Evolutionary conservation across 2,113 vertebrate genomes (phyloP).

Genomic region (Eclectus roratus): DNA sequence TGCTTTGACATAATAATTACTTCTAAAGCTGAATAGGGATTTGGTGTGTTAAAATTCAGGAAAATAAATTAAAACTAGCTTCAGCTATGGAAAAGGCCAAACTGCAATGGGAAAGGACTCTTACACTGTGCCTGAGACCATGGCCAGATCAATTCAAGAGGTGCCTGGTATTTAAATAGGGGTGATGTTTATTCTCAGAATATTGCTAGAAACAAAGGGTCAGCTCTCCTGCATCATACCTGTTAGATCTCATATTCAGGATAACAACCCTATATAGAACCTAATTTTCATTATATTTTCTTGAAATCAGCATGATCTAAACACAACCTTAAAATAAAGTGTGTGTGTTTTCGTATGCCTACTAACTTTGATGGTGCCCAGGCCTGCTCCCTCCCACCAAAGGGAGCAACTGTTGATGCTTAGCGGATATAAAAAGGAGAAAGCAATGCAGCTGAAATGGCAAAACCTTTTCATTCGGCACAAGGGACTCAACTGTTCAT

Average conservation of each 20-base stretch:
- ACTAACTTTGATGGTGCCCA: neutral
- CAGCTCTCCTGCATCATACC: neutral
- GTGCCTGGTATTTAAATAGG: neutral
- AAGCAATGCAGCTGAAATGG: neutral
- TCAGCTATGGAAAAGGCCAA: neutral
- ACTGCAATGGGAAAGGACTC: neutral
- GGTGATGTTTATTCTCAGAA: neutral
- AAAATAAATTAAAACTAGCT: neutral
- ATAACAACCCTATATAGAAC: neutral
- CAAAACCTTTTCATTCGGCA: neutral
- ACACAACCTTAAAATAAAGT: neutral
- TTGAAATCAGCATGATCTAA: neutral
- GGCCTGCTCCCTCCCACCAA: neutral
- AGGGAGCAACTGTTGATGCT: neutral
- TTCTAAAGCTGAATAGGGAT: conserved; percentile 8
- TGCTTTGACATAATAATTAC: conserved; percentile 39
- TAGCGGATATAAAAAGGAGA: neutral
- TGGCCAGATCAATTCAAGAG: neutral
- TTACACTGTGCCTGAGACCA: too few species aligned
- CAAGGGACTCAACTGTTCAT: neutral
- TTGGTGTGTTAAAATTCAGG: neutral
- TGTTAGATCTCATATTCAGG: neutral
- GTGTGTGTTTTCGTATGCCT: neutral
- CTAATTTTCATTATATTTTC: neutral
- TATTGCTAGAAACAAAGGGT: neutral